These are phyloP conservation scores for Hassar affinis DNA, from an alignment of 2,113 vertebrate species.

Conservation along the genomic window DNA sequence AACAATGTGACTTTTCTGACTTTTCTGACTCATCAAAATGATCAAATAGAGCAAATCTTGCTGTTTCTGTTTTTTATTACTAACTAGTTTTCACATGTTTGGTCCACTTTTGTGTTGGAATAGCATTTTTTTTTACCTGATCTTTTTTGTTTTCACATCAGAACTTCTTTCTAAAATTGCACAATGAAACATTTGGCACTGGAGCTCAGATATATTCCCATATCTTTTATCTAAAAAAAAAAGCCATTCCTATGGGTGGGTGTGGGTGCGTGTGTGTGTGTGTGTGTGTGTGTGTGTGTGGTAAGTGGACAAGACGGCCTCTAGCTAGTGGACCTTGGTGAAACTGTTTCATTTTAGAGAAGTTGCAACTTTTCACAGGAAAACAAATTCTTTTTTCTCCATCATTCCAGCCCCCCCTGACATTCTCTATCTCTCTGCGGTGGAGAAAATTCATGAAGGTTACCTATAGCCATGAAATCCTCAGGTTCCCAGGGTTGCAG, in stretches of 20 bases:
- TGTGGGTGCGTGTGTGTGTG: not conserved
- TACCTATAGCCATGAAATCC: conserved; percentile 89
- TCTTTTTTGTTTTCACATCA: not conserved
- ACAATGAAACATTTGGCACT: not conserved
- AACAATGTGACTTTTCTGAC: no score
- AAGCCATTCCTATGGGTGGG: not conserved
- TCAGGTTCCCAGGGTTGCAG: conserved; percentile 77
- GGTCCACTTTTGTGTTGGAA: not conserved
- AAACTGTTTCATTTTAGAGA: not conserved
- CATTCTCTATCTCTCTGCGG: not conserved
- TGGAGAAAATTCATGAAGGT: not conserved
- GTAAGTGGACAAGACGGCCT: not conserved
- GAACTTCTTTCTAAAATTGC: not conserved
- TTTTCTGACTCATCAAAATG: no score
- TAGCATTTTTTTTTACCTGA: not conserved
- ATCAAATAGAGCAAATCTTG: no score
- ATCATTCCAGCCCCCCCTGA: no score
- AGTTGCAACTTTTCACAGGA: not conserved
- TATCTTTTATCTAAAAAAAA: no score
- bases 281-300: no score
- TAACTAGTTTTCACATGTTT: not conserved
- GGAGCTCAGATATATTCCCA: not conserved
- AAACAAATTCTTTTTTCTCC: not conserved
- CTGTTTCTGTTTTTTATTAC: not conserved
- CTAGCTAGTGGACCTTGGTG: not conserved